Conservation (phyloP, 1,140 invertebrate species). For the Andrena cerasifolii region DNA sequence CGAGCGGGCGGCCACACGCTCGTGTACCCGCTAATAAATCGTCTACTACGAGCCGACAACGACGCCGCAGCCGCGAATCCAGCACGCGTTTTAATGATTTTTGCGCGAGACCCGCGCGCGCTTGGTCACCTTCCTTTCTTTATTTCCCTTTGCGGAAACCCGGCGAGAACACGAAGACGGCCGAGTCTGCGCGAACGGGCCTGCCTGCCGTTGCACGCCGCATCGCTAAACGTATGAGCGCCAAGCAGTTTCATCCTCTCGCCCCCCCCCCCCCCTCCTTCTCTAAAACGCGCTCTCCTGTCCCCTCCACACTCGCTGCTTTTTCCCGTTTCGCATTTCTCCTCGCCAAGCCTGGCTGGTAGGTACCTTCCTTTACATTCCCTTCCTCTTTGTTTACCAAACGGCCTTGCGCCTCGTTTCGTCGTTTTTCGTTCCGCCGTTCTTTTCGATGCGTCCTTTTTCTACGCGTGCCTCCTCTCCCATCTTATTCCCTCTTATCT, state of each 20-base stretch:
- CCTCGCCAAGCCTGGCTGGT: neutral
- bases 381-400: constrained; percentile 42
- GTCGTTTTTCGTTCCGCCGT: constrained; percentile 6
- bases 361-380: constrained; percentile 18
- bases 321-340: constrained; percentile 29
- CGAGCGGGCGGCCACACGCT: constrained; percentile 1
- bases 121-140: constrained; percentile 68
- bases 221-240: constrained; percentile 22
- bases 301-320: neutral
- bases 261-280: constrained; percentile 8
- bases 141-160: constrained; percentile 65
- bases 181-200: constrained; percentile 71
- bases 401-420: constrained; percentile 40
- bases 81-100: constrained; percentile 74
- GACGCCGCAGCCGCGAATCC: constrained; percentile 60
- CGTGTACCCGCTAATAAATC: constrained; percentile 54
- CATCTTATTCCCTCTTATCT: neutral
- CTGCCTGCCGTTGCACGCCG: constrained; percentile 8
- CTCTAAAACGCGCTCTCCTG: neutral
- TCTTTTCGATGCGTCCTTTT: neutral
- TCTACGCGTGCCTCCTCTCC: neutral
- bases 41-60: constrained; percentile 43
- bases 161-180: constrained; percentile 63
- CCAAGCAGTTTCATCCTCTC: constrained; percentile 42
- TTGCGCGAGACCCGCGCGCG: constrained; percentile 64